These are phyloP conservation scores for Clarias batrachus DNA, from an alignment of 2,113 vertebrate genomes.

Conservation along the genomic window DNA sequence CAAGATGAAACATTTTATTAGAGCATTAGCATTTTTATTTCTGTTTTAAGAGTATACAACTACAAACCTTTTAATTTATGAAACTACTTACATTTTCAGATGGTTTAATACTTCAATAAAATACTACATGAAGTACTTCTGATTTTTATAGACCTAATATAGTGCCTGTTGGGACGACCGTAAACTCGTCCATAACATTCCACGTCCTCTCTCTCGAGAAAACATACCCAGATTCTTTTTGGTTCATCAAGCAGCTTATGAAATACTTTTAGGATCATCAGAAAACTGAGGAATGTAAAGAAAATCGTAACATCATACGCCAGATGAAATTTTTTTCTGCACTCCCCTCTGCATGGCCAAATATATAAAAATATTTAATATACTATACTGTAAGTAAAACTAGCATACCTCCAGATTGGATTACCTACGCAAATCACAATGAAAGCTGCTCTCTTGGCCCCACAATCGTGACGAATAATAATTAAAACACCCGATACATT, in stretches of 20 bases:
- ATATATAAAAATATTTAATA: constrained; percentile 10
- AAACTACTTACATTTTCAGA: constrained; percentile 73
- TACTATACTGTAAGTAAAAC: background rate
- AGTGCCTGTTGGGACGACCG: constrained; percentile 73
- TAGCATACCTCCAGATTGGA: background rate
- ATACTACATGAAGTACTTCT: constrained; percentile 76
- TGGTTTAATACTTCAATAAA: constrained; percentile 80
- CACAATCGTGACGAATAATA: background rate
- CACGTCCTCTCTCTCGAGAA: constrained; percentile 53
- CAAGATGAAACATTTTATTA: constrained; percentile 59
- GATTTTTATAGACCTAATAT: constrained; percentile 83
- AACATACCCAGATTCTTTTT: constrained; percentile 37
- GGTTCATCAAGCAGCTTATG: background rate
- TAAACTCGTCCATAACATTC: constrained; percentile 61
- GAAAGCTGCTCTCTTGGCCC: background rate
- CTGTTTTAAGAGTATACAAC: constrained; percentile 65
- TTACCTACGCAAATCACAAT: background rate
- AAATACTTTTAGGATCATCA: background rate
- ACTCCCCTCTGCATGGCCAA: background rate
- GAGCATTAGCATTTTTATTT: constrained; percentile 65
- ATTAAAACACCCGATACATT: background rate
- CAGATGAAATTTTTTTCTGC: constrained; percentile 4
- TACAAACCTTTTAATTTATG: constrained; percentile 68
- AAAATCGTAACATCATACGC: background rate
- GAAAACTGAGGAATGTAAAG: background rate